Evolutionary conservation across 2,888 invertebrate species (phyloP).

Genomic region (Tenthredo scrophulariae): DNA sequence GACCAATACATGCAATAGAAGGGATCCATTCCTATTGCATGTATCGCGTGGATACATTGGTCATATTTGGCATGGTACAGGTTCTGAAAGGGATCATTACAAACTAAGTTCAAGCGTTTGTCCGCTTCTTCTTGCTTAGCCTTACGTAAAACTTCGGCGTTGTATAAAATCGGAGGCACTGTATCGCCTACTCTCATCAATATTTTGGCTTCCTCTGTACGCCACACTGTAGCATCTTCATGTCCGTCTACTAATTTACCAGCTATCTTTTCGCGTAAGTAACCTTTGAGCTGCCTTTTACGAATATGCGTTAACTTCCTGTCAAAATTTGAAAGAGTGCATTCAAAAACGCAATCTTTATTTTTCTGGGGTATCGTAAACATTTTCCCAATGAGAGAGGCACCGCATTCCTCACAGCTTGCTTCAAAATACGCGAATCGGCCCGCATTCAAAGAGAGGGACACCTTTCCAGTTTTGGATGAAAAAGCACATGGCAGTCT

Average conservation of each 20-base stretch:
- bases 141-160: conserved; percentile 53
- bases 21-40: conserved; percentile 52
- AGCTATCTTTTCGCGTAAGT: conserved; percentile 52
- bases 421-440: conserved; percentile 14
- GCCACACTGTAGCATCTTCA: conserved; percentile 55
- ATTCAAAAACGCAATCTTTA: conserved; percentile 44
- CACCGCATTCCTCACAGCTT: conserved; percentile 40
- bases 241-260: conserved; percentile 47
- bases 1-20: conserved; percentile 58
- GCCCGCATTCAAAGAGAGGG: background rate
- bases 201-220: conserved; percentile 50
- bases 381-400: conserved; percentile 13
- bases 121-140: conserved; percentile 57
- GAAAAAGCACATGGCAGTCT: conserved; percentile 27
- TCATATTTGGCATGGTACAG: conserved; percentile 53
- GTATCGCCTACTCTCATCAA: conserved; percentile 54
- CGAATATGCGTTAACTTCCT: conserved; percentile 27
- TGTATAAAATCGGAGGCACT: conserved; percentile 51
- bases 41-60: conserved; percentile 7
- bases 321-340: conserved; percentile 15
- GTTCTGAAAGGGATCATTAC: conserved; percentile 50
- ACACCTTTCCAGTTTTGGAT: conserved; percentile 45
- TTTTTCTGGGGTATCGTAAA: conserved; percentile 18
- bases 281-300: conserved; percentile 41
- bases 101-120: conserved; percentile 44